phyloP scores from a whole-genome alignment of 2,888 invertebrate species.

The Eilema depressum region DNA sequence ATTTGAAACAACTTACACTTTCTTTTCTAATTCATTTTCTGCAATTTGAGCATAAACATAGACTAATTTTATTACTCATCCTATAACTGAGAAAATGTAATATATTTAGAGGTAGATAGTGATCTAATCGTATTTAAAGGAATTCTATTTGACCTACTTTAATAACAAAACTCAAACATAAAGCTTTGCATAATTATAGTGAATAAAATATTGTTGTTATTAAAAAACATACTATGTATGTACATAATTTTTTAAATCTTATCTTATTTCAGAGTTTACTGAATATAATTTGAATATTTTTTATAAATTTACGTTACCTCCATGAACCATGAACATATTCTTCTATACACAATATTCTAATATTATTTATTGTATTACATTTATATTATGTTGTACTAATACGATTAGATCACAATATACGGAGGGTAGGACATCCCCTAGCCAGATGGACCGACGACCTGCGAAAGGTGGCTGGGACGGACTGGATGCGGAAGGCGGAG shows the following conservation, averaged over 20 bases:
- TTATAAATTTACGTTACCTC: neutral
- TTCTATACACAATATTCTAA: neutral
- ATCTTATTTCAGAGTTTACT: neutral
- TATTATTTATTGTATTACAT: no score
- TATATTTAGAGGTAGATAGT: no score
- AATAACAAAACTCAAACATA: neutral
- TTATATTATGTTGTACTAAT: no score
- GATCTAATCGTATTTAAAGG: no score
- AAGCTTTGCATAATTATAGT: neutral
- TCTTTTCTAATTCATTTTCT: neutral
- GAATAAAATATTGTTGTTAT: neutral
- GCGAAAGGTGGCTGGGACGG: no score
- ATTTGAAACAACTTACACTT: neutral
- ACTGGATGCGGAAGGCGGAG: no score
- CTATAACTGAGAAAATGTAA: no score
- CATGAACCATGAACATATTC: neutral
- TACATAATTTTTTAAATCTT: neutral
- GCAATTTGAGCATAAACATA: neutral
- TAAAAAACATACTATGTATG: neutral
- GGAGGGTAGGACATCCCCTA: no score
- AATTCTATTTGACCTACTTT: neutral
- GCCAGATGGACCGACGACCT: no score
- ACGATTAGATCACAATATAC: no score
- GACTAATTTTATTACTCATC: neutral
- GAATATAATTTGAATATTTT: neutral